Percentiles rank a stretch among this genome's conserved stretches.
Evolutionary conservation across 1,140 invertebrate genomes (phyloP).

Genomic region (Drosophila ohnishii): DNA sequence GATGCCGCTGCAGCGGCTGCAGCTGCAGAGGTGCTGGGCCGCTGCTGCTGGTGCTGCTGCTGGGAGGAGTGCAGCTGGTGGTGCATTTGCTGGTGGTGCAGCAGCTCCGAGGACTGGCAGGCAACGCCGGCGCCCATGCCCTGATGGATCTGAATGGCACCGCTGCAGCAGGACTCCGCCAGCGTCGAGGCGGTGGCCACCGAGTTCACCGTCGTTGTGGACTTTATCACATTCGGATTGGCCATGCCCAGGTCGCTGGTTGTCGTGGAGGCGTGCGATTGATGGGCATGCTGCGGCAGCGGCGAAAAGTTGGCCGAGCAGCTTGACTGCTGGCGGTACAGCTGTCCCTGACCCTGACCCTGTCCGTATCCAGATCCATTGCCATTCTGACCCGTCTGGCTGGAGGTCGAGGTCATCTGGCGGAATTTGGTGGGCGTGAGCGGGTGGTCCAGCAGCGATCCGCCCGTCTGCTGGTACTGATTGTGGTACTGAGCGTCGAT

Average conservation of each 20-base stretch:
- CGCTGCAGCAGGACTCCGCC: slow-evolving; percentile 81
- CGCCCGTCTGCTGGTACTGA: slow-evolving; percentile 82
- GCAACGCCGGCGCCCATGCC: slow-evolving; percentile 73
- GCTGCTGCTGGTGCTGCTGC: slow-evolving; percentile 32
- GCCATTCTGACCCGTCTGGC: slow-evolving; percentile 72
- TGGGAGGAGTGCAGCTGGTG: slow-evolving; percentile 36
- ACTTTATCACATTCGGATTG: slow-evolving; percentile 83
- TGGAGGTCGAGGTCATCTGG: slow-evolving; percentile 73
- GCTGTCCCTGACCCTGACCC: slow-evolving; percentile 24
- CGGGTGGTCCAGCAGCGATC: slow-evolving; percentile 78
- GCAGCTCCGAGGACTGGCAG: slow-evolving; percentile 72
- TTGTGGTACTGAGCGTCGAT: slow-evolving; percentile 81
- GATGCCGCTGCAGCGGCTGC: slow-evolving; percentile 47
- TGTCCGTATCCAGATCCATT: slow-evolving; percentile 20
- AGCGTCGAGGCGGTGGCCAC: slow-evolving; percentile 78
- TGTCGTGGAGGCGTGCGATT: slow-evolving; percentile 79
- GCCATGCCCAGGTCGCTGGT: slow-evolving; percentile 75
- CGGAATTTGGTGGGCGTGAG: slow-evolving; percentile 81
- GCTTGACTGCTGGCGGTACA: slow-evolving; percentile 80
- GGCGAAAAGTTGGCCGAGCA: slow-evolving; percentile 81
- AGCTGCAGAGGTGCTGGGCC: slow-evolving; percentile 41
- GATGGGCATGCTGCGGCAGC: slow-evolving; percentile 76
- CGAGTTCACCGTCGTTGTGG: slow-evolving; percentile 80
- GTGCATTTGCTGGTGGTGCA: slow-evolving; percentile 49
- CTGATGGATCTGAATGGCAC: slow-evolving; percentile 76